Evolutionary conservation across 2,797 vertebrate species (phyloP).

Genomic region (Lepus townsendii): DNA sequence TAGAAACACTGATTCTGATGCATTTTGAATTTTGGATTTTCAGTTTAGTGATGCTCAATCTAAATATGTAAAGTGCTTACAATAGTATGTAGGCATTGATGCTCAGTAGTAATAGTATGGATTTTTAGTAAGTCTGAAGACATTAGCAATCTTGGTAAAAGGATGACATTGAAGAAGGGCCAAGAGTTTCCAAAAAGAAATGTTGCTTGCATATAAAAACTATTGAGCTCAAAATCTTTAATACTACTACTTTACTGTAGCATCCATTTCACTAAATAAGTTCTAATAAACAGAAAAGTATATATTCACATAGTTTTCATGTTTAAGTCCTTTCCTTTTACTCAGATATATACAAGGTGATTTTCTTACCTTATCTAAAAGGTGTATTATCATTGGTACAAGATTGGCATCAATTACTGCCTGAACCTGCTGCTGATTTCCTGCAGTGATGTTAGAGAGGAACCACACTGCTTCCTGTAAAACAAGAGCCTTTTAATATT

Average conservation of each 20-base stretch:
- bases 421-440: conserved; percentile 99
- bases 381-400: conserved; percentile 99
- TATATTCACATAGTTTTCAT: conserved; percentile 35
- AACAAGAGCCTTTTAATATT: conserved; percentile 74
- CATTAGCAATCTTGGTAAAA: conserved; percentile 14
- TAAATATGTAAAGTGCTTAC: conserved; percentile 9
- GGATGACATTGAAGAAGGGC: background rate
- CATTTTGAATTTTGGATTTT: no score
- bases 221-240: background rate
- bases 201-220: conserved; percentile 4
- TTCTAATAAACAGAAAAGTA: conserved; percentile 51
- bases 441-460: conserved; percentile 99
- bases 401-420: conserved; percentile 99
- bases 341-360: background rate
- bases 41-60: no score
- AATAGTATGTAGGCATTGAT: conserved; percentile 37
- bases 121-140: conserved; percentile 46
- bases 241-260: background rate
- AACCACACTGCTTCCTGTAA: conserved; percentile 99
- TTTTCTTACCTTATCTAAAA: conserved; percentile 96
- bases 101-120: background rate
- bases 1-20: no score
- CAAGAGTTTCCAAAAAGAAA: conserved; percentile 17
- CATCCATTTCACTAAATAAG: background rate
- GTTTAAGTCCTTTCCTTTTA: conserved; percentile 2